Base-by-base conservation (phyloP, 2,888 invertebrate genomes). In the Alloscopus bannaensis region DNA sequence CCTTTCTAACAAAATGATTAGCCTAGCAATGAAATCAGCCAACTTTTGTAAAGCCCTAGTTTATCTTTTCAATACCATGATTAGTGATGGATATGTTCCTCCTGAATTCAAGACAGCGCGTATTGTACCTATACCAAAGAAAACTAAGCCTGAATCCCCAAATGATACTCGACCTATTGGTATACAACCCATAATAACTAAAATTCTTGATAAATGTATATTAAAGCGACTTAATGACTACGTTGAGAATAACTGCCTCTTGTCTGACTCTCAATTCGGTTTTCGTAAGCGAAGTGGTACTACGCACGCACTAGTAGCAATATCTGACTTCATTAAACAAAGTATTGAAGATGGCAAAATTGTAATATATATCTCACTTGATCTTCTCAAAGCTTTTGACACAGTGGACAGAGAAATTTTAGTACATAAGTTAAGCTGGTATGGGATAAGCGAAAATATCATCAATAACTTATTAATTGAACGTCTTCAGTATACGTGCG, bases 301-400 rank as follows among this genome's bases (percentile, higher is more conserved):
- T 1, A 24, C 52, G 1, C 72, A 72, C 64, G 72, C 72, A 11
- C 72, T 72, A 50, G 26, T 50, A 0, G 72, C 72, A 11, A n/a
- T 72, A 11, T 28, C 62, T 1, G 72, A 72, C 13, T 36, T 50
- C 31, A 18, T 68, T 11, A 6, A 68, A 4, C 29, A 50, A 36
- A 29, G 16, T 1, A 11, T 68, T 20, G 45, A 26, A 24, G 62
- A 71, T 3, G 31, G 59, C 26, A 6, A 72, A 1, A 22, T 79
- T 6, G 18, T 26, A 11, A 13, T 66, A 18, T 1, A 66, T 22
- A 16, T 79, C 6, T 45, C 79, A 11, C 31, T 72, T 16, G 79
- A 79, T 36, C 11, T 79, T 22, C 6, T 13, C 6, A 80, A 80
- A 42, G 80, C 68, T 29, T 80, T 80, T 45, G 72, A 72, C 31